A percentile compares a stretch with the other conserved stretches of the same genome.
Evolutionary conservation across 2,797 vertebrate species (phyloP).

Genomic region (Scolopax rusticola): DNA sequence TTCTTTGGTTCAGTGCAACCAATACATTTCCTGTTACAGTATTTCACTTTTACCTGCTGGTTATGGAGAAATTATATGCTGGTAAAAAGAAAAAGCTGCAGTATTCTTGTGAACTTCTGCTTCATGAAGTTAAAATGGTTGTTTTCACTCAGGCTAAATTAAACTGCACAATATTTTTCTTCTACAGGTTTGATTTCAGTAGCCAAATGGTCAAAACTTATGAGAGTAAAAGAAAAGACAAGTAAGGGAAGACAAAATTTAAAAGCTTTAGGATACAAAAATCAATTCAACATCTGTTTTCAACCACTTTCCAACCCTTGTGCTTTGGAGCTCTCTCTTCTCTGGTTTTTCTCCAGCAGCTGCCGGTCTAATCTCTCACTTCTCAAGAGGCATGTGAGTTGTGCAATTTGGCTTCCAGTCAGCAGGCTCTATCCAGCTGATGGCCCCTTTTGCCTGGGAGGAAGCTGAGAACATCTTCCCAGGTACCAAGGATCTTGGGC

Average conservation of each 20-base stretch:
- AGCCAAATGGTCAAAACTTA: background rate
- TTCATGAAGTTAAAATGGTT: background rate
- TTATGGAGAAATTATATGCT: background rate
- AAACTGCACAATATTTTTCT: background rate
- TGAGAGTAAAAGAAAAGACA: background rate
- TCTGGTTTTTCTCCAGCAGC: background rate
- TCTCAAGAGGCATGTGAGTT: background rate
- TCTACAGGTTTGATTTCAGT: background rate
- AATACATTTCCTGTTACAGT: slow-evolving; percentile 34
- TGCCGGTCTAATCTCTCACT: background rate
- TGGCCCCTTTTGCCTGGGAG: background rate
- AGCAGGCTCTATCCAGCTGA: background rate
- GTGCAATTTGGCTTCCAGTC: background rate
- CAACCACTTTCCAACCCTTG: background rate
- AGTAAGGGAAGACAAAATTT: background rate
- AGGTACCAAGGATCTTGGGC: background rate
- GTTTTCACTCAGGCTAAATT: background rate
- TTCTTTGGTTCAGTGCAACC: slow-evolving; percentile 48
- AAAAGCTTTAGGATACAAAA: background rate
- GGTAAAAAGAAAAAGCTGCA: background rate
- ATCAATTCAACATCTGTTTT: background rate
- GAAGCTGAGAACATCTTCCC: background rate
- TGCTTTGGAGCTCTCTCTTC: background rate
- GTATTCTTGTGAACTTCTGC: background rate
- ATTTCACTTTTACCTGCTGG: slow-evolving; percentile 13